Base-by-base conservation (phyloP, 2,888 invertebrate genomes). In the Drosophila falleni region DNA sequence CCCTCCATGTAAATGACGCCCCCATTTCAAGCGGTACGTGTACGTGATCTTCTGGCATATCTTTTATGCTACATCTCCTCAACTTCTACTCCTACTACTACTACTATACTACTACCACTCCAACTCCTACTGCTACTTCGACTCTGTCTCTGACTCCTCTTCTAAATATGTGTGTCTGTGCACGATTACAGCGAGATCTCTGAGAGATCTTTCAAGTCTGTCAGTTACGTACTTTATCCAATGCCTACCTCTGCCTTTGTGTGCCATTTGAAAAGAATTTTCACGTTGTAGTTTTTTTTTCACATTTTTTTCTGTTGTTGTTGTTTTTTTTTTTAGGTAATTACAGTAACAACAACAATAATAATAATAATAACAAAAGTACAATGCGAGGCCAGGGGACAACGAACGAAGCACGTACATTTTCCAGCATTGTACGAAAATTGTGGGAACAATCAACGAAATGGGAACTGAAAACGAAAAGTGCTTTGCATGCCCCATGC, bases 381-480 rank as follows among this genome's bases (percentile, higher is more conserved):
- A 69, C 71, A 78, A 72, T 72, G 78, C 49, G 75, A 63, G 72
- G 68, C 50, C 46, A 77, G 77, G 78, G 78, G 78, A 77, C 77
- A 77, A 78, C 55, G 77, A 71, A 78, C 70, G 75, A 60, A 60
- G 80, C 81, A 86, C 82, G 82, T 80, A 82, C 85, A 89, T 87
- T 87, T 87, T 87, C 87, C 85, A 79, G 87, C 85, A 85, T 78
- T 85, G 85, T 84, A 84, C 82, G 77, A 84, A 87, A 86, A 86
- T 85, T 89, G 89, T 87, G 89, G 89, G 87, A 87, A 87, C 88
- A 87, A 87, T 86, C 86, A 88, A 79, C 81, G 69, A 81, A 83
- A 87, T 78, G 64, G 65, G 60, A 63, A 83, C 71, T 78, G 73
- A 62, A 75, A 82, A 73, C 72, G 54, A 75, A 89, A 87, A 83